A percentile compares a stretch with the other conserved stretches of the same genome.
Evolutionary conservation across 1,140 invertebrate species (phyloP).

Genomic region (Procambarus virginalis): DNA sequence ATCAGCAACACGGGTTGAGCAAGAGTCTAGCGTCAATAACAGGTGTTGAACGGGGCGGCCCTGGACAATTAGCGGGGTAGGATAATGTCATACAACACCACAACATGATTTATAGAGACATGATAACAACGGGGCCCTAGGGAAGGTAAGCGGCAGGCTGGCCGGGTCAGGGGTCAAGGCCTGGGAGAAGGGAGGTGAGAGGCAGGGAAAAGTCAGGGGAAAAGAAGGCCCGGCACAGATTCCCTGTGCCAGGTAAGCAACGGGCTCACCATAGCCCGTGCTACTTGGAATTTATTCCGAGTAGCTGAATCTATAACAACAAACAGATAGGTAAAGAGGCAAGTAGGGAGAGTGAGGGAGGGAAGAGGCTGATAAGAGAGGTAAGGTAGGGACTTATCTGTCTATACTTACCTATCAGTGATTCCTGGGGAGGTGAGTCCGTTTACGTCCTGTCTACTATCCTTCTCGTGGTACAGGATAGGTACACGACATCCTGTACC

Average conservation of each 20-base stretch:
- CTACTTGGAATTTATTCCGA: no score
- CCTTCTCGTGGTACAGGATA: no score
- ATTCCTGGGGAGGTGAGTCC: no score
- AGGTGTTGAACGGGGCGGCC: constrained; percentile 4
- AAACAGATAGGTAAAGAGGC: background rate
- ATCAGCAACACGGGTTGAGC: constrained; percentile 17
- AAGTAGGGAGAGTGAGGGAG: background rate
- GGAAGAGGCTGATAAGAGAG: background rate
- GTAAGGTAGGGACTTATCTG: no score
- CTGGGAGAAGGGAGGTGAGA: background rate
- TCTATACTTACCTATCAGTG: no score
- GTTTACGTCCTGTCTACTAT: no score
- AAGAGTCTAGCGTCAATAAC: constrained; percentile 5
- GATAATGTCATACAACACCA: constrained; percentile 10
- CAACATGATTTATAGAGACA: background rate
- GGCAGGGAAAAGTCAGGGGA: background rate
- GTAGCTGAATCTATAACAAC: background rate
- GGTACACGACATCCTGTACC: no score
- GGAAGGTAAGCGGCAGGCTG: background rate
- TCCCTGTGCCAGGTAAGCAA: no score
- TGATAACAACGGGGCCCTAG: background rate
- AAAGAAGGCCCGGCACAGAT: background rate
- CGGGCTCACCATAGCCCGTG: no score
- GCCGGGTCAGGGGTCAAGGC: background rate
- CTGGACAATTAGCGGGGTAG: constrained; percentile 16